Percentiles rank a stretch among this genome's conserved stretches.
Conservation (phyloP, 2,888 invertebrate genomes). For the Dorcus hopei region DNA sequence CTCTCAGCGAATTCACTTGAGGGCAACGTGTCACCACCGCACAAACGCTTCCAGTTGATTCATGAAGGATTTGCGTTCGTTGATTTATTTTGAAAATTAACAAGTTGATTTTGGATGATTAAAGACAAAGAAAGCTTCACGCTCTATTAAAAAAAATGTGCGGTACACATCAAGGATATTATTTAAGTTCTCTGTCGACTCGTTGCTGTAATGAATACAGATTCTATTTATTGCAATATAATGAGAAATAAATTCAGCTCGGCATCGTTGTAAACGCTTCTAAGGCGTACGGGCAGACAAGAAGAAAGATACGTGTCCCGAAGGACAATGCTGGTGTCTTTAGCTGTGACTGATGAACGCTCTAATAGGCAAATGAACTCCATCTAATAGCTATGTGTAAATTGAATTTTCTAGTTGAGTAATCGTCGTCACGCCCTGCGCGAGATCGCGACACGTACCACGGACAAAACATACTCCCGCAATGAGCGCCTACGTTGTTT, state of each 20-base stretch:
- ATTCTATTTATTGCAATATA: neutral
- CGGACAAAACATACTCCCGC: slow-evolving; percentile 1
- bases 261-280: neutral
- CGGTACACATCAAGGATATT: too few relatives aligned
- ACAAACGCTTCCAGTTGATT: too few relatives aligned
- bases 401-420: slow-evolving; percentile 44
- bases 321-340: slow-evolving; percentile 1
- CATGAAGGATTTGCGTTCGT: too few relatives aligned
- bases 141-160: too few relatives aligned
- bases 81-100: too few relatives aligned
- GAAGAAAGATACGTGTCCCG: neutral
- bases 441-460: neutral
- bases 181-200: neutral
- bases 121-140: too few relatives aligned
- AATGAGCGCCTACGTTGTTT: neutral
- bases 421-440: slow-evolving; percentile 35
- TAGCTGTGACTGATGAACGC: slow-evolving; percentile 30
- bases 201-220: neutral
- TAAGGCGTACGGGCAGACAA: neutral
- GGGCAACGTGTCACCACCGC: too few relatives aligned
- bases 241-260: neutral
- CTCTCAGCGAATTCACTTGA: too few relatives aligned
- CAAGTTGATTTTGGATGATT: too few relatives aligned
- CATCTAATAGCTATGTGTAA: slow-evolving; percentile 38
- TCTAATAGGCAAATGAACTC: slow-evolving; percentile 41